Evolutionary conservation across 2,888 invertebrate genomes (phyloP), one percentile per base, ranked within the genome.

Genomic region (Acrocyrtus sp.): DNA sequence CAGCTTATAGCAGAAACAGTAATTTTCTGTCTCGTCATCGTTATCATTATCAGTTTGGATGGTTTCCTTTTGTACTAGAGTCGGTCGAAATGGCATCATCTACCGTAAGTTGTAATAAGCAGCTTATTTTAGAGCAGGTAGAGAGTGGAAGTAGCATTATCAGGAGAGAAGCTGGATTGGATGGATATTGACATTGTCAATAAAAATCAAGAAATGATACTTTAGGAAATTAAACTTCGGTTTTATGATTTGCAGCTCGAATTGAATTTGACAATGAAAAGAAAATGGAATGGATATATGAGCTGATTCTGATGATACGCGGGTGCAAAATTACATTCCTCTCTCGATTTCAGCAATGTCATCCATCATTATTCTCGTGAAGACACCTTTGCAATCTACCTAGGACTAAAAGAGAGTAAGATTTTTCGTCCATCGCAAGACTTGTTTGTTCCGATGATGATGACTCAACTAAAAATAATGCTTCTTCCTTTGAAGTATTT

Each of bases 391-490:
- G 50, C 8, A 50, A 34, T 45, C 19, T n/a, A 45, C 45, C 45
- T n/a, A 21, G 21, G 21, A 50, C 15, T 19, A 53, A 41, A 41
- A 43, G 15, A 19, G 19, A n/a, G n/a, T n/a, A n/a, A n/a, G n/a
- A n/a, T n/a, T n/a, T n/a, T n/a, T n/a, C n/a, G n/a, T n/a, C n/a
- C n/a, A n/a, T n/a, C n/a, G n/a, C n/a, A n/a, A n/a, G n/a, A n/a
- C n/a, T n/a, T n/a, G n/a, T n/a, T n/a, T n/a, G 8, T 53, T 63
- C 15, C 51, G 54, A 34, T 22, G 27, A 45, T 19, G 39, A 34
- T 66, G 66, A 66, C 48, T 66, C 43, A 56, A 17, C 66, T 26
- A 41, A 66, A 66, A 56, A 41, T 5, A 47, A 29, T 51, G 26
- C 22, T 21, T 41, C 12, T 21, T 29, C 21, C 29, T 21, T 22